A percentile compares a stretch with the other conserved stretches of the same genome.
Conservation (phyloP, 2,113 vertebrate species). For the Anarhynchus alexandrinus region DNA sequence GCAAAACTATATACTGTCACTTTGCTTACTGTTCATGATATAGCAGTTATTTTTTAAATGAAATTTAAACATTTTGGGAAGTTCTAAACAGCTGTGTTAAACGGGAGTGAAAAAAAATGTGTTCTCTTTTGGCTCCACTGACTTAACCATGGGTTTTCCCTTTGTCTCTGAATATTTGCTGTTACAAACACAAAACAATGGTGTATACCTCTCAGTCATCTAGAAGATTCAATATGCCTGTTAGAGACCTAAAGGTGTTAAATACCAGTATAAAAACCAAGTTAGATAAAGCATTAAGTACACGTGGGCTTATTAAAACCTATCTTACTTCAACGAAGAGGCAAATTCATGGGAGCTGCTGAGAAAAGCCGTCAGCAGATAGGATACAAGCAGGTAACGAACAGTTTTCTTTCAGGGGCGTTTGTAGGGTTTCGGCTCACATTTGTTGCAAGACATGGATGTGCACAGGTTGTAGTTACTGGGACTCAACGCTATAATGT, state of each 20-base stretch:
- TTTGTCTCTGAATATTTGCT: not conserved
- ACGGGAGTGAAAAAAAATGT: not conserved
- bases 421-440: not conserved
- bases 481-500: not conserved
- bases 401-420: accelerated
- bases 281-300: not conserved
- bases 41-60: not conserved
- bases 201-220: not conserved
- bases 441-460: not conserved
- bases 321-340: not conserved
- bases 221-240: not conserved
- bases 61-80: not conserved
- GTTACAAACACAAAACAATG: not conserved
- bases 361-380: not conserved
- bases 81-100: not conserved
- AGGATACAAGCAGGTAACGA: not conserved
- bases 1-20: not conserved
- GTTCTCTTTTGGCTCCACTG: not conserved
- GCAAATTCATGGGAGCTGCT: not conserved
- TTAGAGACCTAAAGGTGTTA: not conserved
- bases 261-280: not conserved
- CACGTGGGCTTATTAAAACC: not conserved
- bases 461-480: not conserved
- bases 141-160: not conserved
- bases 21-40: not conserved